Evolutionary conservation across 2,113 vertebrate species (phyloP).

Genomic region (Tychaedon coryphoeus): DNA sequence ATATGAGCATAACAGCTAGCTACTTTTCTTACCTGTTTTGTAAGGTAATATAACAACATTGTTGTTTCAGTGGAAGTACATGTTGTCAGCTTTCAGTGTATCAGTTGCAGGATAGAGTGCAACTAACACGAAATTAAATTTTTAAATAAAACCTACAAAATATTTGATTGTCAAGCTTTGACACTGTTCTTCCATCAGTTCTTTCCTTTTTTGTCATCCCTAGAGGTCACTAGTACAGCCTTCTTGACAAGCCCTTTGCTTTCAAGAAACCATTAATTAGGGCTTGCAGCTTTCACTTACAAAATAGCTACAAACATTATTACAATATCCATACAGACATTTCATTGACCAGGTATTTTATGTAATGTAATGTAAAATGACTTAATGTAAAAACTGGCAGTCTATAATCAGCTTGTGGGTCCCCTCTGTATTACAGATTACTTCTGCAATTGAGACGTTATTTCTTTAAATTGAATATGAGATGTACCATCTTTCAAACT

Average conservation of each 20-base stretch:
- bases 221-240: neutral
- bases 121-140: neutral
- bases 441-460: neutral
- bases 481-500: neutral
- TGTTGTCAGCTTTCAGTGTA: neutral
- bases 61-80: neutral
- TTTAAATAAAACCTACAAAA: neutral
- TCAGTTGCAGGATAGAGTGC: neutral
- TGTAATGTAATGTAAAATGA: neutral
- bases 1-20: neutral
- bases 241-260: neutral
- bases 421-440: neutral
- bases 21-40: neutral
- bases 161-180: neutral
- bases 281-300: neutral
- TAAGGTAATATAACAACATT: neutral
- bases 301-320: neutral
- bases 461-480: neutral
- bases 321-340: neutral
- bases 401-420: neutral
- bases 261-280: neutral
- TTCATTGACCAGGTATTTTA: neutral
- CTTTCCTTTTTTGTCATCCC: neutral
- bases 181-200: neutral
- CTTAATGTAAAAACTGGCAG: neutral